Evolutionary conservation across 1,140 invertebrate species (phyloP), one percentile per base, ranked within the genome.

Genomic region (Penaeus indicus): DNA sequence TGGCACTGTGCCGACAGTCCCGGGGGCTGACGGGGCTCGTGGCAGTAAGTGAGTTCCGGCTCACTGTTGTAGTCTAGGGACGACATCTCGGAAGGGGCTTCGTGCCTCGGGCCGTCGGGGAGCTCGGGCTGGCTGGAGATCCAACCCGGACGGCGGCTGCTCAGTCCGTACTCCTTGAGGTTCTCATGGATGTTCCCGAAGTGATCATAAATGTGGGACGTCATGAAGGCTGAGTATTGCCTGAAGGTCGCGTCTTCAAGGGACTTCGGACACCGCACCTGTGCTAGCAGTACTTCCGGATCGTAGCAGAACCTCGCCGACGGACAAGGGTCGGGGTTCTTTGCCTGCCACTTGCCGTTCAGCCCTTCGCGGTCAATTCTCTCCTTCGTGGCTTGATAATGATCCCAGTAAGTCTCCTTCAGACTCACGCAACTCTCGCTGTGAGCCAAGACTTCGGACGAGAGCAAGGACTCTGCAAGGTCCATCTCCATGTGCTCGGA

Each of bases 241-340:
- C 82, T 88, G 72, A 88, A 88, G 5, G 87, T 88, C 4, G 87
- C 87, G 42, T 88, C 87, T 79, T 88, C 87, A 0, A 88, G 87
- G 27, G 87, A 84, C 60, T 88, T 88, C 4, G 87, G 87, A n/a
- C 87, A 84, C 19, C 82, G 54, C 25, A 88, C 87, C 69, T 84
- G 82, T 27, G 82, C 87, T 42, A 84, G 72, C 18, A 88, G 75
- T 16, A 88, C 81, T 69, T 88, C 87, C 4, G 87, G 87, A 62
- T 88, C 87, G 62, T 88, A 88, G 32, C 87, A 88, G 54, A 88
- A 88, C 72, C 62, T 84, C 21, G 81, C 32, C 47, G 87, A 84
- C 1, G 81, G 81, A 47, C 87, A 88, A 16, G 47, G 47, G 0
- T 54, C 11, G 54, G 5, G 0, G 0, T 54, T 54, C 54, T 54